Percentiles rank a stretch among this genome's conserved stretches.
Conservation (phyloP, 2,113 vertebrate genomes). For the human region DNA sequence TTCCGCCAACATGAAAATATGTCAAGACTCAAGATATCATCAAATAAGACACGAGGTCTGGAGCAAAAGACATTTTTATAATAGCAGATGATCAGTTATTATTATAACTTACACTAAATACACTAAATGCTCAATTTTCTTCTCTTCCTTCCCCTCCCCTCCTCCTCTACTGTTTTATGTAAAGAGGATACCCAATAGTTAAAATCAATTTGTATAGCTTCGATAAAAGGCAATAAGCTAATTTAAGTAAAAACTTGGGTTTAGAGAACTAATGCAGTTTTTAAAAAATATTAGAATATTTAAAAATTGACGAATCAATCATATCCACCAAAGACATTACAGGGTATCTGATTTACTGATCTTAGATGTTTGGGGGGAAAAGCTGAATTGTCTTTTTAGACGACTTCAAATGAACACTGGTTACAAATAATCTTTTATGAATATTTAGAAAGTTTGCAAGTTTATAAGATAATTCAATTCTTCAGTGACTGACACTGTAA, state of each 20-base stretch:
- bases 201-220: background rate
- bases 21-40: slow-evolving; percentile 52
- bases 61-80: slow-evolving; percentile 39
- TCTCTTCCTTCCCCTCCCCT: background rate
- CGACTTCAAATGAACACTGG: background rate
- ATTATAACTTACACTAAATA: slow-evolving; percentile 42
- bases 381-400: background rate
- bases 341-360: background rate
- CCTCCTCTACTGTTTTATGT: background rate
- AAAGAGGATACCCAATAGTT: background rate
- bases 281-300: slow-evolving; percentile 1
- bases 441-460: background rate
- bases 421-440: background rate
- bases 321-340: background rate
- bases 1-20: slow-evolving; percentile 42
- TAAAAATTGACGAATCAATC: background rate
- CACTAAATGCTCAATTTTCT: background rate
- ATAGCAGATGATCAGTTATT: background rate
- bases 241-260: slow-evolving; percentile 12
- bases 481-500: background rate
- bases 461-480: background rate
- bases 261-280: background rate
- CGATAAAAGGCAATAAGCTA: background rate
- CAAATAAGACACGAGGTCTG: background rate
- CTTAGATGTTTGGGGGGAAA: background rate